Evolutionary conservation across 2,888 invertebrate genomes (phyloP), one percentile per base, ranked within the genome.

Genomic region (Caenorhabditis becei): DNA sequence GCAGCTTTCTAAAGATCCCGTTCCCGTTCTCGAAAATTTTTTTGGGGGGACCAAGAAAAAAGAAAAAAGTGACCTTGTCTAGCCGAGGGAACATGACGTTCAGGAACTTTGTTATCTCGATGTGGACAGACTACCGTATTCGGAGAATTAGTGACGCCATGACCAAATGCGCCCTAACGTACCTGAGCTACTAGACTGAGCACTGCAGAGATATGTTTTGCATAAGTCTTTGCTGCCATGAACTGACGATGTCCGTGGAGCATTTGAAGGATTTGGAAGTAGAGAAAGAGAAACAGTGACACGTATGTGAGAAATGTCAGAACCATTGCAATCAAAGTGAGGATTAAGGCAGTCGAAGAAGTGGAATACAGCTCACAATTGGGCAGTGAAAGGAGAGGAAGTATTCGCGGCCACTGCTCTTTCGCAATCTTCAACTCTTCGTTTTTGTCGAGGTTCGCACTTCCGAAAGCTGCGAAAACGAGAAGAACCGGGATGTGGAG

Each of bases 151-250:
- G n/a, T n/a, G n/a, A n/a, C n/a, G n/a, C n/a, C n/a, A n/a, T n/a
- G n/a, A n/a, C n/a, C 32, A 32, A 32, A 32, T 10, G 10, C 32
- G 32, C 32, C 10, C 32, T 10, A 32, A 32, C 35, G 32, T 1
- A 71, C 71, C 62, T 71, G 71, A 11, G 71, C 62, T 18, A 71
- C 71, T 24, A 71, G 54, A 56, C 71, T 62, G 23, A 71, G 51
- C 10, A 71, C 54, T 4, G 71, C 71, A 10, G 71, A 53, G 8
- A 71, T 37, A 28, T 71, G 71, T 20, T 71, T 71, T 2, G 71
- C 53, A 24, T 71, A 71, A 7, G 71, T 71, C 47, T 20, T 54
- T 1, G 71, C 54, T 4, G 71, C 54, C 71, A 71, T 71, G 11
- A 71, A 71, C 23, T 63, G 28, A n/a, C 71, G 18, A 54, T 71